phyloP scores from a whole-genome alignment of 1,140 invertebrate species.

The Meloidogyne floridensis region DNA sequence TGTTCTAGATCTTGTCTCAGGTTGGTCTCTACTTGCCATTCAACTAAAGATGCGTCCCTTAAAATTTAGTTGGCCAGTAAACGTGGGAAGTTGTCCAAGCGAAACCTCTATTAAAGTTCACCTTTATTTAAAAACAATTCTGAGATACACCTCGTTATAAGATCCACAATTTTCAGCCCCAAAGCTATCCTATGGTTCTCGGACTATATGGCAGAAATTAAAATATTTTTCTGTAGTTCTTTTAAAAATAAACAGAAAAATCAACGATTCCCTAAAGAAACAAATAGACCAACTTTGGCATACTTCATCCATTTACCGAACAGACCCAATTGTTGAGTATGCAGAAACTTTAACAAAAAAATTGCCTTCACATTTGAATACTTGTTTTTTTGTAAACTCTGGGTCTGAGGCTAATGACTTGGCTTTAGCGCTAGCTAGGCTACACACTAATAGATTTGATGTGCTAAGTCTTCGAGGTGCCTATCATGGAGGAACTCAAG shows the following conservation, averaged over 20 bases:
- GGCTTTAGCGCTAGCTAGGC: constrained; percentile 81
- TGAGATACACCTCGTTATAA: too few relatives aligned
- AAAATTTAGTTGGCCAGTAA: too few relatives aligned
- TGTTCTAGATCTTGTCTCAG: too few relatives aligned
- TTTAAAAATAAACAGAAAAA: constrained; percentile 65
- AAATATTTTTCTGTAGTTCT: too few relatives aligned
- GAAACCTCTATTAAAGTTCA: constrained; percentile 56
- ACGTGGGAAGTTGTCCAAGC: too few relatives aligned
- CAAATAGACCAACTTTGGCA: constrained; percentile 86
- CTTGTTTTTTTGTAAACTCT: constrained; percentile 84
- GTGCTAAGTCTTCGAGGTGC: constrained; percentile 81
- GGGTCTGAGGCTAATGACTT: constrained; percentile 96
- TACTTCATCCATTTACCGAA: constrained; percentile 82
- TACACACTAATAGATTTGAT: constrained; percentile 82
- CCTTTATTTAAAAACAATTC: not conserved
- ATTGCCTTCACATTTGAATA: constrained; percentile 81
- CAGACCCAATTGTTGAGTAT: constrained; percentile 87
- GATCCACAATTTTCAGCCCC: too few relatives aligned
- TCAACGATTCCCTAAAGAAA: constrained; percentile 75
- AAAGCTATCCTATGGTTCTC: too few relatives aligned
- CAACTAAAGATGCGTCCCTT: too few relatives aligned
- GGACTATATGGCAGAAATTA: too few relatives aligned
- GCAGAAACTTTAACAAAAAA: constrained; percentile 78
- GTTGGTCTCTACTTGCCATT: too few relatives aligned
- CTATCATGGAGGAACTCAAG: constrained; percentile 86